phyloP scores from a whole-genome alignment of 2,113 vertebrate genomes.

The Phainopepla nitens region DNA sequence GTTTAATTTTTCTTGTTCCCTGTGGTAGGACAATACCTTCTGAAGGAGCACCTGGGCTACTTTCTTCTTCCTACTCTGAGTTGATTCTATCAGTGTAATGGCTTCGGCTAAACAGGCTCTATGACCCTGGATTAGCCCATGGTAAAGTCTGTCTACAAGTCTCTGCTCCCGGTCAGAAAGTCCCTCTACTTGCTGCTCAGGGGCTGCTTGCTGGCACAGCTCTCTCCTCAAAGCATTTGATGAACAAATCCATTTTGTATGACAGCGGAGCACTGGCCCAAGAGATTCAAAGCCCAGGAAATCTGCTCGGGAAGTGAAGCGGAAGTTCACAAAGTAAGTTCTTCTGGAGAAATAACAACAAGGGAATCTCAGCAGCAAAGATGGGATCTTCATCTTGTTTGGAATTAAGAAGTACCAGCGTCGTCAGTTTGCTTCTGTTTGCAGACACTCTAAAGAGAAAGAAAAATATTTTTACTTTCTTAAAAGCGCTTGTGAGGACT shows the following conservation, averaged over 20 bases:
- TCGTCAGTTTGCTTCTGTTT: neutral
- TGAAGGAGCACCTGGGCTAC: constrained; percentile 92
- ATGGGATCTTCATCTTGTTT: constrained; percentile 59
- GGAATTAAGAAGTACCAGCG: neutral
- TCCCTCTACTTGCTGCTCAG: constrained; percentile 56
- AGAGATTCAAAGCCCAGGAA: neutral
- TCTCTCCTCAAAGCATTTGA: constrained; percentile 8
- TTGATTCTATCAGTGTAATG: constrained; percentile 93
- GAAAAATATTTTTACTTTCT: neutral
- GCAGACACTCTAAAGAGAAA: constrained; percentile 15
- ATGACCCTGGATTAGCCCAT: constrained; percentile 82
- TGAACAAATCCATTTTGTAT: neutral
- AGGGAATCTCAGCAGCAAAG: constrained; percentile 31
- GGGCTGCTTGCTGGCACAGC: constrained; percentile 55
- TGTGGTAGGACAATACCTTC: constrained; percentile 84
- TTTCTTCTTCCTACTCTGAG: constrained; percentile 87
- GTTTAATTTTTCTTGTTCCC: constrained; percentile 81
- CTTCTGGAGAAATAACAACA: neutral
- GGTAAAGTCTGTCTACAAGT: constrained; percentile 80
- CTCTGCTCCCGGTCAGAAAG: constrained; percentile 82
- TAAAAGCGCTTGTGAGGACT: neutral
- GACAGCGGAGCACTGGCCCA: neutral
- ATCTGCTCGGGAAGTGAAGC: neutral
- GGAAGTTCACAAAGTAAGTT: neutral
- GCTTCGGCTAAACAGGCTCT: constrained; percentile 90